Evolutionary conservation across 2,113 vertebrate species (phyloP).

Genomic region (Bubo scandiacus): DNA sequence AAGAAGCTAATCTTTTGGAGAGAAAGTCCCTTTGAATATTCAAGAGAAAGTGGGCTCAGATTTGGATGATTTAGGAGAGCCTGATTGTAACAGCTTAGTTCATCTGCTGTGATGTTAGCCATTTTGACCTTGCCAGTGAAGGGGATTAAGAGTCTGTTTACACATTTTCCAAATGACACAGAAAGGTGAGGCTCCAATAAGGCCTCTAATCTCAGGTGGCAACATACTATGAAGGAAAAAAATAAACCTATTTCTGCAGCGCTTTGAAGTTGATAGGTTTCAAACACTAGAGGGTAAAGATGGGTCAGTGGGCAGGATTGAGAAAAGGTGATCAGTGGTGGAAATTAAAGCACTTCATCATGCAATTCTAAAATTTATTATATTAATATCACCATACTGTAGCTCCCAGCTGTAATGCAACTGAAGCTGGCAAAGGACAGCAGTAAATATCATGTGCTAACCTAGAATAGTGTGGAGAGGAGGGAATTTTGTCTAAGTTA

Average conservation of each 20-base stretch:
- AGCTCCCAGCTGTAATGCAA: background rate
- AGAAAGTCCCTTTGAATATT: background rate
- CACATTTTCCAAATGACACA: background rate
- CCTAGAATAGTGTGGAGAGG: background rate
- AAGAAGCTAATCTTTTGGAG: fast-evolving
- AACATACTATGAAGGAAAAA: background rate
- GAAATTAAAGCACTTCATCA: background rate
- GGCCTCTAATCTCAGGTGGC: background rate
- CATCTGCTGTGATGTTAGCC: background rate
- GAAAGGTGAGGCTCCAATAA: background rate
- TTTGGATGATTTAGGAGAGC: background rate
- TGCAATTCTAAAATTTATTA: background rate
- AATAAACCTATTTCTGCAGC: background rate
- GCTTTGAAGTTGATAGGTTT: background rate
- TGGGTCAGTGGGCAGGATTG: background rate
- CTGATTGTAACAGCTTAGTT: background rate
- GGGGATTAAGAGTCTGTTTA: background rate
- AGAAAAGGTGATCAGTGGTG: background rate
- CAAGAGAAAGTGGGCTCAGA: background rate
- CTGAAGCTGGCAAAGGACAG: background rate
- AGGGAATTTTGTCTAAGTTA: background rate
- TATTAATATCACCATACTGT: background rate
- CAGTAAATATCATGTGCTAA: background rate
- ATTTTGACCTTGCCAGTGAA: background rate
- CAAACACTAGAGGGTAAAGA: background rate